Evolutionary conservation across 2,888 invertebrate species (phyloP), one percentile per base, ranked within the genome.

Genomic region (Philaethria dido): DNA sequence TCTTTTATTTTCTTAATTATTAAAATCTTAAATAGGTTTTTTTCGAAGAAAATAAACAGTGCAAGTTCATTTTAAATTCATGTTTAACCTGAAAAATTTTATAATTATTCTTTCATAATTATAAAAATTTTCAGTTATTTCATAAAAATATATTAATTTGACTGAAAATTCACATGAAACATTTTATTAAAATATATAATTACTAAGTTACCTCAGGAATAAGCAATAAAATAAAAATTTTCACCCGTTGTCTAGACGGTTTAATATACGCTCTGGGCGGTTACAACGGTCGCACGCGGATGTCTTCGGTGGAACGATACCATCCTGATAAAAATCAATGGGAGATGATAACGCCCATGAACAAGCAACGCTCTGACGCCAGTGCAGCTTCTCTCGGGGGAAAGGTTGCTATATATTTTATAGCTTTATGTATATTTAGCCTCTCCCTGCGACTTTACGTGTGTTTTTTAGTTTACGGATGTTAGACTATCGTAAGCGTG

Each of bases 221-320:
- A 50, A 50, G 25, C 4, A 50, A 29, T 9, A 25, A 9, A 9
- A 29, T 29, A 52, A 29, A 29, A 16, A 33, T 29, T 16, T 13
- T 9, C 16, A 8, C 33, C n/a, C n/a, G n/a, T 57, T 36, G 39
- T 57, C 25, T 60, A 94, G 93, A 94, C 79, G 95, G 94, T 59
- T 90, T 95, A 75, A 95, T 97, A 69, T 97, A 97, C 84, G 97
- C 97, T 0, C 93, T 97, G 76, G 97, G 97, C 0, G 97, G 97
- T 0, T 97, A 96, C 86, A 96, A 97, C 82, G 96, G 97, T 13
- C 93, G 95, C 48, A 94, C 94, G 9, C 94, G 97, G 73, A 94
- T 97, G 94, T 94, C 94, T 42, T 95, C 96, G 0, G 97, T 95
- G 3, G 97, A 97, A 84, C 93, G 96, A 16, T 97, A 97, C 85